Evolutionary conservation across 2,113 vertebrate species (phyloP).

Genomic region (Melanostigma gelatinosum): DNA sequence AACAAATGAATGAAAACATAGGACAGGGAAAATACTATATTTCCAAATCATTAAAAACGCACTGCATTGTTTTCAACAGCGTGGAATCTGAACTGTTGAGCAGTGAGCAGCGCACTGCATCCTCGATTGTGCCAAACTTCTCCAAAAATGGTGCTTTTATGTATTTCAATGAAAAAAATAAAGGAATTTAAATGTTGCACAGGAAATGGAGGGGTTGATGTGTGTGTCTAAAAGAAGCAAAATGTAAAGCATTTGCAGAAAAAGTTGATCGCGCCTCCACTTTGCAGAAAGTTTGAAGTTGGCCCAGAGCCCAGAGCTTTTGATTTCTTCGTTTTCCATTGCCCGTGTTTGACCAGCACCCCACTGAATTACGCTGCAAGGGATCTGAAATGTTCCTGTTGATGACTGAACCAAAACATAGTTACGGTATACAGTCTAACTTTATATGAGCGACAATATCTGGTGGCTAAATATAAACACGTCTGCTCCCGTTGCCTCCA

Average conservation of each 20-base stretch:
- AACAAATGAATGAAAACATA: neutral
- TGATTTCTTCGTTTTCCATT: neutral
- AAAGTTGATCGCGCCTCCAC: neutral
- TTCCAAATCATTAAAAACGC: neutral
- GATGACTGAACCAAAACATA: constrained; percentile 11
- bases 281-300: neutral
- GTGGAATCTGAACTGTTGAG: neutral
- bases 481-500: constrained; percentile 16
- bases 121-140: neutral
- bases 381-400: constrained; percentile 3
- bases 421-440: constrained; percentile 7
- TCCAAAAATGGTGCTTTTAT: neutral
- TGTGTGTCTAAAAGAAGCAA: neutral
- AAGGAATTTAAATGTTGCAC: neutral
- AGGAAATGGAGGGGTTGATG: too few relatives aligned
- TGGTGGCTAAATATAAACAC: constrained; percentile 42
- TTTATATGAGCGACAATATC: constrained; percentile 2
- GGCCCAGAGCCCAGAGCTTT: neutral
- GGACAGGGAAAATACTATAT: neutral
- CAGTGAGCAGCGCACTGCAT: neutral
- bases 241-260: neutral
- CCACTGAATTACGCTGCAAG: neutral
- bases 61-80: neutral
- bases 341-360: neutral
- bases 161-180: neutral